Evolutionary conservation across 92 coral and sea anemone species (phyloP), one percentile per base, ranked within the genome.

Genomic region (Ricordea florida): DNA sequence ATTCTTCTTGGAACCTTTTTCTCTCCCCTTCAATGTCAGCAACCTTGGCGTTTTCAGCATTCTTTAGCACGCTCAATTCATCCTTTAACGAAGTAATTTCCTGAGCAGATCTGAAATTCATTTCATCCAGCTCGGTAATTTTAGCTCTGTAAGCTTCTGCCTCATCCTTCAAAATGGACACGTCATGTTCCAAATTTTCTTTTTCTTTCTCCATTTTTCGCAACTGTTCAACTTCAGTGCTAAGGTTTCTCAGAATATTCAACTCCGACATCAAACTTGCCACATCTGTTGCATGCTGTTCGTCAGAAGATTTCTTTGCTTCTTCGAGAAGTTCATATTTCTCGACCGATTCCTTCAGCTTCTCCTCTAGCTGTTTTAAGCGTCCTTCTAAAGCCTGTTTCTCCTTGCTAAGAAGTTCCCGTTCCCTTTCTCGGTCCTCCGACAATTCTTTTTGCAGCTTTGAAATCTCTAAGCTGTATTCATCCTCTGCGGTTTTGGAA

Each of bases 71-170:
- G 72, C 87, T 93, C 26, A 83, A 72, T 43, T 91, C 93, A 16
- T 60, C 72, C 32, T 78, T 70, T 16, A 91, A 81, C 29, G 55
- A 80, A 11, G 84, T 82, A 23, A 94, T 88, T 57, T 94, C 98
- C 56, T 85, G 86, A 22, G 65, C 83, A 44, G 85, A 86, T 18
- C 61, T 48, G 18, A 44, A 41, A 50, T 74, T 85, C 11, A 79
- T 57, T 17, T 68, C 75, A 62, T 94, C 78, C n/a, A 88, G 88
- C 37, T 88, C 97, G 15, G 45, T 30, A 14, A 83, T 75, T 23
- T 56, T 44, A 26, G 64, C 62, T 42, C 76, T 81, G 24, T 79
- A 70, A 44, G 58, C 47, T 25, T 79, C 70, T 10, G 78, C 66
- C 67, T 90, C 89, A 7, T 66, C 87, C 18, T 74, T 87, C 72